Evolutionary conservation across 2,888 invertebrate genomes (phyloP).

Genomic region (Neoitamus cyanurus): DNA sequence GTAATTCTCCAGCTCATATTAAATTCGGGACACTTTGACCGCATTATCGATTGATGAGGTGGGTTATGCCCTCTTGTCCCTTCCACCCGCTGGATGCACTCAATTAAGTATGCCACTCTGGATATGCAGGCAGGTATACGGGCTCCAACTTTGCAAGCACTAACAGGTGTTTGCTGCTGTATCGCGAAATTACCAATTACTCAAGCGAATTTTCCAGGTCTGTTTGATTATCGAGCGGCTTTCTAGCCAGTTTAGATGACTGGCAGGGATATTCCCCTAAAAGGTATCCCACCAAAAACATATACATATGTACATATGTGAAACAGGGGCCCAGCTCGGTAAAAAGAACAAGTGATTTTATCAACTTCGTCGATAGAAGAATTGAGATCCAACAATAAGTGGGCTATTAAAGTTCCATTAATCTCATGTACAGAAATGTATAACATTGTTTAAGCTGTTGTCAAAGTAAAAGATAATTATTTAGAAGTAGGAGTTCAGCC

Average conservation of each 20-base stretch:
- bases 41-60: conserved; percentile 18
- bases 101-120: not conserved
- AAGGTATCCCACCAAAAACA: too few relatives aligned
- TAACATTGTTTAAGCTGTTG: too few relatives aligned
- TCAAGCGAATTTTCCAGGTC: not conserved
- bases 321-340: too few relatives aligned
- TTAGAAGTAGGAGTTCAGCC: too few relatives aligned
- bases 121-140: not conserved
- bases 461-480: too few relatives aligned
- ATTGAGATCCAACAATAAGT: too few relatives aligned
- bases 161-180: not conserved
- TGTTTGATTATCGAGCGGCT: not conserved
- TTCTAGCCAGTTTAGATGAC: not conserved
- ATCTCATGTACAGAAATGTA: too few relatives aligned
- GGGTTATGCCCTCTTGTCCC: conserved; percentile 15
- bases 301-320: too few relatives aligned
- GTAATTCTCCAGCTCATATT: not conserved
- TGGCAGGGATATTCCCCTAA: not conserved
- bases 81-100: not conserved
- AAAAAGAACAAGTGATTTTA: too few relatives aligned
- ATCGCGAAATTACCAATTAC: conserved; percentile 6
- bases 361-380: too few relatives aligned
- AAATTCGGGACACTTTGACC: conserved; percentile 23
- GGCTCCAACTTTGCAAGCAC: not conserved
- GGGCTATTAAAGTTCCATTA: too few relatives aligned